These are phyloP conservation scores for Ptiloglossa arizonensis DNA, from an alignment of 1,140 invertebrate species.

Conservation along the genomic window DNA sequence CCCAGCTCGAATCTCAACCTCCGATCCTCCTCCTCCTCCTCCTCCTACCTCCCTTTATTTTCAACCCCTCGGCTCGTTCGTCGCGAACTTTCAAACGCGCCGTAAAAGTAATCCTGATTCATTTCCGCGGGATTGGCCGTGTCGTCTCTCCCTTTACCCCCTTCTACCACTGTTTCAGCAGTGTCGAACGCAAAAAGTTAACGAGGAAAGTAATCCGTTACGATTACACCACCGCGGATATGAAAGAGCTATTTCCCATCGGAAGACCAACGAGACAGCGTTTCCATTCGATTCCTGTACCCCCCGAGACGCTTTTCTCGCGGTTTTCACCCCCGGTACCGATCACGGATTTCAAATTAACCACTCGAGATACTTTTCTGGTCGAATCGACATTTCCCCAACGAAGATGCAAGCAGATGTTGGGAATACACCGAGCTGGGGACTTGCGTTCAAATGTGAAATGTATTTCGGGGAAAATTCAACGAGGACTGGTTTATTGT, in stretches of 20 bases:
- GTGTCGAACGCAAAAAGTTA: slow-evolving; percentile 41
- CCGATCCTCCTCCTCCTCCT: too few species aligned
- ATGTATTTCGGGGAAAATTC: too few species aligned
- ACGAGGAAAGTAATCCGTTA: slow-evolving; percentile 59
- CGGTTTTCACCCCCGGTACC: too few species aligned
- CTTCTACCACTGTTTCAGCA: background rate
- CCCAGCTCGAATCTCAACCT: background rate
- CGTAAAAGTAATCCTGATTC: slow-evolving; percentile 69
- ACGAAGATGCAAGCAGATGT: too few species aligned
- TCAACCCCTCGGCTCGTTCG: slow-evolving; percentile 20
- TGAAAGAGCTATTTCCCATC: background rate
- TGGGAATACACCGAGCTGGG: too few species aligned
- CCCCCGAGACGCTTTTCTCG: background rate
- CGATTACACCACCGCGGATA: background rate
- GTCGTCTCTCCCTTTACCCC: slow-evolving; percentile 32
- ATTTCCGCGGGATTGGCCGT: slow-evolving; percentile 62
- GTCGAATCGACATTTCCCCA: too few species aligned
- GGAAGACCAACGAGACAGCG: background rate
- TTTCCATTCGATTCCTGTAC: background rate
- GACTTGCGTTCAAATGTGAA: too few species aligned
- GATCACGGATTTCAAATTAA: too few species aligned
- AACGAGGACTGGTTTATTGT: too few species aligned
- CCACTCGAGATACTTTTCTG: too few species aligned
- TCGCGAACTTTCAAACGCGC: slow-evolving; percentile 62
- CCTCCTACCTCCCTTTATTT: background rate